Evolutionary conservation across 2,888 invertebrate genomes (phyloP).

Genomic region (Acanthoscelides obtectus): DNA sequence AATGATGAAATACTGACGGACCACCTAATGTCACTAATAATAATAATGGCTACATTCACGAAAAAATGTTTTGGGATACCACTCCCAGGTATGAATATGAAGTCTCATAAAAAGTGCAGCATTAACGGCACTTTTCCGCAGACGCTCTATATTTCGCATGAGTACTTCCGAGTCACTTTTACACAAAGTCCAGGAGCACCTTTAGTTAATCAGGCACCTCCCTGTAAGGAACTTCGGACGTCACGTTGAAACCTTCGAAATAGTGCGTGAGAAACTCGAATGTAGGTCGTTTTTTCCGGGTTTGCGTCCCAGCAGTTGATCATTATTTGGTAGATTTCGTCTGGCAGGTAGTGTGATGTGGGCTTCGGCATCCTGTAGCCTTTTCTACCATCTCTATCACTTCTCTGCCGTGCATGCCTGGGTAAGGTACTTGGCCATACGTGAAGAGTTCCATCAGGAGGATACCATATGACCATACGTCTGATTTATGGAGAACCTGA

Average conservation of each 20-base stretch:
- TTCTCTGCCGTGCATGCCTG: conserved; percentile 94
- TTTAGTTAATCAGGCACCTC: conserved; percentile 54
- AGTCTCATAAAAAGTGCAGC: neutral
- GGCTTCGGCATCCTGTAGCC: conserved; percentile 81
- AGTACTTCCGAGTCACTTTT: neutral
- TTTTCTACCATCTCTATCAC: conserved; percentile 95
- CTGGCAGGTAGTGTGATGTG: conserved; percentile 80
- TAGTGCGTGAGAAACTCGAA: conserved; percentile 96
- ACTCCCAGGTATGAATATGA: neutral
- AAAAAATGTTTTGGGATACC: neutral
- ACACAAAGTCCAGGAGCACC: neutral
- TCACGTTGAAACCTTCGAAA: conserved; percentile 95
- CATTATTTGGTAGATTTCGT: conserved; percentile 92
- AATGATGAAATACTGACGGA: too few species aligned
- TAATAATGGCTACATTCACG: too few species aligned
- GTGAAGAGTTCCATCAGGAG: conserved; percentile 93
- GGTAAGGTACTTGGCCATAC: conserved; percentile 96
- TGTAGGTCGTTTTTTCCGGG: conserved; percentile 92
- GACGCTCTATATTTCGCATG: neutral
- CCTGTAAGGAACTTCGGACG: conserved; percentile 94
- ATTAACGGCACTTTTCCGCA: neutral
- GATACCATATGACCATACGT: conserved; percentile 98
- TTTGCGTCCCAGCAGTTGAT: conserved; percentile 93
- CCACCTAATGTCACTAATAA: too few species aligned
- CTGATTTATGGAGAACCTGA: conserved; percentile 92